phyloP scores from a whole-genome alignment of 2,113 vertebrate genomes.

The Hypocryptadius cinnamomeus region DNA sequence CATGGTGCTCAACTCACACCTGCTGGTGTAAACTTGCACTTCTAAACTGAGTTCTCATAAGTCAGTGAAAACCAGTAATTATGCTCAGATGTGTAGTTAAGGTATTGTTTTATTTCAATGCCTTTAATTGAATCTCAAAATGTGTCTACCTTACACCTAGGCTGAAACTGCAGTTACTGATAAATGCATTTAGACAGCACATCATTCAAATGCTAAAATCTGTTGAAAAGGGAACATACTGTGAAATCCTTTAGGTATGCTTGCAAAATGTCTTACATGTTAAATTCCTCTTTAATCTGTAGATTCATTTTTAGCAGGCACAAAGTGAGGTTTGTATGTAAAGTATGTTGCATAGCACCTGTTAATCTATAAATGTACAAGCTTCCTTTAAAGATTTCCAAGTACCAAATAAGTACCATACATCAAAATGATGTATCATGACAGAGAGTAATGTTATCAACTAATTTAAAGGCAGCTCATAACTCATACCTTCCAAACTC shows the following conservation, averaged over 20 bases:
- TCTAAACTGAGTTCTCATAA: not conserved
- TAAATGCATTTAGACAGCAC: not conserved
- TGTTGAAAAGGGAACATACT: not conserved
- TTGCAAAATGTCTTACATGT: not conserved
- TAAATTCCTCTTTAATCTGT: not conserved
- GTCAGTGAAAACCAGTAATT: not conserved
- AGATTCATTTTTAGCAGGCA: not conserved
- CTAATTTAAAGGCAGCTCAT: not conserved
- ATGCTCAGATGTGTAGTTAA: not conserved
- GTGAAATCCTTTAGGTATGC: not conserved
- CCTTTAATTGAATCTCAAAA: not conserved
- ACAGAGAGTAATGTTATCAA: not conserved
- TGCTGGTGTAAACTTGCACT: not conserved
- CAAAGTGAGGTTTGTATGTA: not conserved
- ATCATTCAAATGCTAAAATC: not conserved
- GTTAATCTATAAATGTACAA: not conserved
- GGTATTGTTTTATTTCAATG: not conserved
- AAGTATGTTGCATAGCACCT: not conserved
- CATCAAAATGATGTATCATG: not conserved
- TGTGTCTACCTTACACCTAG: not conserved
- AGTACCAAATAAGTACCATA: not conserved
- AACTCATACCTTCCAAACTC: not conserved
- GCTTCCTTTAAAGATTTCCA: not conserved
- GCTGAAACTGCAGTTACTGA: not conserved
- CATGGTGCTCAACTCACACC: not conserved